These are phyloP conservation scores for Nowickia ferox DNA, from an alignment of 2,888 invertebrate species.

Conservation along the genomic window DNA sequence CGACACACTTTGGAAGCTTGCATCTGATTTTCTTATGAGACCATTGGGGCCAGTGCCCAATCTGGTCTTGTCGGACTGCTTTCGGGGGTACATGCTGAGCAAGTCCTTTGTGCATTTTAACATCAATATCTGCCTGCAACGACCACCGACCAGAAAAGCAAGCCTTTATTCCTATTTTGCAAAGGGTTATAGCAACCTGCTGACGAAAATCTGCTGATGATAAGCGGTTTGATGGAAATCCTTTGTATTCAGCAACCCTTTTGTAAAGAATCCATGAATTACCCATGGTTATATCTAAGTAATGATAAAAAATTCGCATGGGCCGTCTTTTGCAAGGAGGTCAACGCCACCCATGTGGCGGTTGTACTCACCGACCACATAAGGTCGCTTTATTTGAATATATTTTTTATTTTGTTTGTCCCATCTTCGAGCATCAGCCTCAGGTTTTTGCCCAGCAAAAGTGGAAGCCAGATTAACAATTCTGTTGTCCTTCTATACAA, in stretches of 20 bases:
- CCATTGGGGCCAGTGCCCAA: conserved; percentile 62
- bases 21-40: conserved; percentile 51
- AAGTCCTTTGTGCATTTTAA: conserved; percentile 23
- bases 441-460: conserved; percentile 60
- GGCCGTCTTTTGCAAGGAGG: conserved; percentile 36
- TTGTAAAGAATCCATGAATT: background rate
- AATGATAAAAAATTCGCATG: background rate
- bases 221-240: background rate
- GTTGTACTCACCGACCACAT: conserved; percentile 49
- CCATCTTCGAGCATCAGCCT: conserved; percentile 39
- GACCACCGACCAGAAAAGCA: conserved; percentile 8
- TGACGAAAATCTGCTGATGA: conserved; percentile 39
- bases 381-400: conserved; percentile 50
- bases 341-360: too few species aligned
- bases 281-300: background rate
- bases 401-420: conserved; percentile 41
- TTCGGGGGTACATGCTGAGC: conserved; percentile 54
- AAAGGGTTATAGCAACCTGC: conserved; percentile 31
- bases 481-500: conserved; percentile 66
- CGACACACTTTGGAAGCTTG: conserved; percentile 43
- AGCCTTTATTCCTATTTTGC: conserved; percentile 23
- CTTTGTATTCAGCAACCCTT: conserved; percentile 19
- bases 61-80: conserved; percentile 62
- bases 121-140: conserved; percentile 20
- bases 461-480: conserved; percentile 59